These are phyloP conservation scores for Pseudachorutes palmiensis DNA, from an alignment of 1,140 invertebrate genomes.

Conservation along the genomic window DNA sequence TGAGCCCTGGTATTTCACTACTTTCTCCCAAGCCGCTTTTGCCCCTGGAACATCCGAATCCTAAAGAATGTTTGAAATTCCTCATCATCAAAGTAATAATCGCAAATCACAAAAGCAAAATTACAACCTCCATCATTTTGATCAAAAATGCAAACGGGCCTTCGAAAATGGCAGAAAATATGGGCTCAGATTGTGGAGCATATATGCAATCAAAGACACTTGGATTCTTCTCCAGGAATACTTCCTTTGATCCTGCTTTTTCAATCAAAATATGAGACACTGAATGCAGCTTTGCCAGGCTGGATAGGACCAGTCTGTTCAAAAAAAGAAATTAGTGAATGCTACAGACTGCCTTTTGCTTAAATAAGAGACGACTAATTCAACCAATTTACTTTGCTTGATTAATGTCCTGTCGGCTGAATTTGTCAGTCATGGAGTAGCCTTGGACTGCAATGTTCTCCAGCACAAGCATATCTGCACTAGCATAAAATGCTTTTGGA, in stretches of 20 bases:
- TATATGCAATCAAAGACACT: background rate
- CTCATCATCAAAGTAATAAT: too few species aligned
- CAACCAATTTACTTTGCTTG: background rate
- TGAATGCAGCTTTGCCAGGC: background rate
- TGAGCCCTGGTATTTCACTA: too few species aligned
- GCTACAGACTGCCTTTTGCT: too few species aligned
- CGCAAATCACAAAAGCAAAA: too few species aligned
- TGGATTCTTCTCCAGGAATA: background rate
- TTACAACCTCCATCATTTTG: too few species aligned
- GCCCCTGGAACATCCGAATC: too few species aligned
- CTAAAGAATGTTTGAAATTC: too few species aligned
- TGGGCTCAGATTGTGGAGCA: background rate
- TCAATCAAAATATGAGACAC: background rate
- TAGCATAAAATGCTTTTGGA: background rate
- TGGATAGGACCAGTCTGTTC: background rate
- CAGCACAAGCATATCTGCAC: background rate
- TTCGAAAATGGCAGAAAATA: background rate
- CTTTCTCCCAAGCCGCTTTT: too few species aligned
- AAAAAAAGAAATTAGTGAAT: too few species aligned
- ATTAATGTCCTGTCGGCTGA: background rate
- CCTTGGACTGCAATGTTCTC: background rate
- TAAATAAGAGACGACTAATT: too few species aligned
- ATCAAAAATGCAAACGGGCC: background rate
- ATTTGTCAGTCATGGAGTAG: background rate
- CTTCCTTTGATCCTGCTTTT: background rate